Conservation (phyloP, 2,113 vertebrate genomes). For the Stigmatopora argus region DNA sequence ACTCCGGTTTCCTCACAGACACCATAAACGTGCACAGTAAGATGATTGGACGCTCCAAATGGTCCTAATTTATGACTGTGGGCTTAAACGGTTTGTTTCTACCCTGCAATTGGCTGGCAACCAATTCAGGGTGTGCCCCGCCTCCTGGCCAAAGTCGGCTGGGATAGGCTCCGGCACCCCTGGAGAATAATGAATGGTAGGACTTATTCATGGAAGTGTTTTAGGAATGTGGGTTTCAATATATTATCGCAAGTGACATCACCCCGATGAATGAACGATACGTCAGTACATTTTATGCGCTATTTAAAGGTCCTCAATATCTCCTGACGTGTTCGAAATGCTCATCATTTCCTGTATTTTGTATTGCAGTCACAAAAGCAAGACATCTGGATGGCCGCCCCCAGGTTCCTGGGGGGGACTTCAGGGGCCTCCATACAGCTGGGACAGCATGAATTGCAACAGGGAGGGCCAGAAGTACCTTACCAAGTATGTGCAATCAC, state of each 20-base stretch:
- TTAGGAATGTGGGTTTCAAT: too few species aligned
- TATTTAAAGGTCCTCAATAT: not conserved
- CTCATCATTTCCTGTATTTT: not conserved
- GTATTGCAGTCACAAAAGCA: slow-evolving; percentile 83
- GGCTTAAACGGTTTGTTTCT: too few species aligned
- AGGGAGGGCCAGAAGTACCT: slow-evolving; percentile 79
- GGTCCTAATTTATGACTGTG: too few species aligned
- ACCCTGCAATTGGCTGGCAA: too few species aligned
- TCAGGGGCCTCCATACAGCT: slow-evolving; percentile 87
- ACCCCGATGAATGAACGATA: not conserved
- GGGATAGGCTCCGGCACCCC: too few species aligned
- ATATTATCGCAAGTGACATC: not conserved
- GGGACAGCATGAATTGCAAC: slow-evolving; percentile 88
- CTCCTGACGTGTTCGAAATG: not conserved
- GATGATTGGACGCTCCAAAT: too few species aligned
- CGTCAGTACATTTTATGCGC: too few species aligned
- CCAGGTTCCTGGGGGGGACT: slow-evolving; percentile 84
- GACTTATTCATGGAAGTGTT: slow-evolving; percentile 14
- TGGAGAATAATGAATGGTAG: slow-evolving; percentile 14
- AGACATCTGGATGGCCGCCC: slow-evolving; percentile 90
- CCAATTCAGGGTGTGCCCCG: too few species aligned
- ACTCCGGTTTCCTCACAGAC: too few species aligned
- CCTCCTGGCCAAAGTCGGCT: too few species aligned
- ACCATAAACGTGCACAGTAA: too few species aligned
- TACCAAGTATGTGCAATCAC: slow-evolving; percentile 76